Base-by-base conservation (phyloP, 2,113 vertebrate species). In the Potamarius usumacintae region DNA sequence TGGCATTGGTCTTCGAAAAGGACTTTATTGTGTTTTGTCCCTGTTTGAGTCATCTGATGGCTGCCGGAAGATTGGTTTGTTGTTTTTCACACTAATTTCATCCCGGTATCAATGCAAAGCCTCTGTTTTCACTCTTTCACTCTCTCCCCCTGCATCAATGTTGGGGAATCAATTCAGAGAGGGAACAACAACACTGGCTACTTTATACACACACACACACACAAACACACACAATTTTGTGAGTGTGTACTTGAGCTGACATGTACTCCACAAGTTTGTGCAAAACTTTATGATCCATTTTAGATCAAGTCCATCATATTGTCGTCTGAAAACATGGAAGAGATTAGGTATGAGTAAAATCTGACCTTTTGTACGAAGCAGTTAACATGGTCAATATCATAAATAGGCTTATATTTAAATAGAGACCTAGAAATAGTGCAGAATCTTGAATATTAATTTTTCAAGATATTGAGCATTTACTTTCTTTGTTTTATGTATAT, bases 21-120 rank as follows among this genome's bases (percentile, higher is more conserved):
- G 34, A 60, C 57, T 22, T 42, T 77, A 85, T 27, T 30, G 60
- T 27, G 71, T 60, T 85, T 77, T 78, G 34, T 53, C 83, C 42
- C 5, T 84, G 83, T 74, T 42, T 85, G 69, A 42, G 53, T 85
- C 27, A 85, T 85, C 53, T 42, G 27, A 58, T n/a, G 18, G 52
- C 20, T 71, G 69, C 30, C 12, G 48, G 69, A 55, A 58, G n/a
- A 84, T 84, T 34, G 67, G 69, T 85, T 85, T 85, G 69, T 58
- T 85, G 83, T 85, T 85, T 74, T 58, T 74, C 12, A 74, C 69
- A 42, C 67, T 60, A 69, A 74, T 22, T 72, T 58, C 67, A 58
- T 42, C 7, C 11, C 20, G 7, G 55, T 30, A 58, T 74, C 83
- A 85, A 84, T 12, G 18, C 52, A 84, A 71, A 58, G 74, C 30